Evolutionary conservation across 2,888 invertebrate genomes (phyloP), one percentile per base, ranked within the genome.

Genomic region (Auanema sp.): DNA sequence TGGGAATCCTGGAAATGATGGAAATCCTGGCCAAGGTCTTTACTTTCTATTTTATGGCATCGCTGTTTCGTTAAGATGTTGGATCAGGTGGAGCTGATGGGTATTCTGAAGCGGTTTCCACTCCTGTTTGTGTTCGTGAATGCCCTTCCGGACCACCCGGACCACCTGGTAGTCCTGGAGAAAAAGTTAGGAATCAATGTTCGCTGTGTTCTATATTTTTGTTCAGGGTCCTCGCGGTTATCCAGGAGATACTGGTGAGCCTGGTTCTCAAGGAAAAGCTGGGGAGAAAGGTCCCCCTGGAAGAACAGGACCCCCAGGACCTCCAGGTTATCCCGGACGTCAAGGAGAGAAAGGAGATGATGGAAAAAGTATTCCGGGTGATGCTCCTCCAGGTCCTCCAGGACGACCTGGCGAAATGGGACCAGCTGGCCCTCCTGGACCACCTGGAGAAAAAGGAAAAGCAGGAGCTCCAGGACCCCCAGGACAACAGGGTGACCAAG

Each of bases 401-500:
- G 80, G 80, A 53, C 68, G 78, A 14, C 73, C 72, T 41, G 80
- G 80, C 68, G 79, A 80, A 56, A 77, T 77, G 76, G 76, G 76
- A 65, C 69, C 72, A 41, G 60, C 71, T 12, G 76, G 76, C 60
- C 75, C 73, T n/a, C 69, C 78, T 8, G 80, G 80, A 60, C 70
- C 73, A 49, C 79, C 78, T 2, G 79, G 79, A 69, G 61, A 67
- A 47, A 63, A 74, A 59, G 78, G 76, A 68, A 74, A 73, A 51
- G 66, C 69, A 44, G 80, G 80, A 65, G 72, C 65, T 23, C 65
- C 66, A 6, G 80, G 80, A 64, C 74, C 77, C 33, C 69, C 65
- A 33, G 80, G 80, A 61, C 69, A 77, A n/a, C 74, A 73, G 33
- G 80, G 80, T 68, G 79, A 79, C 64, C 77, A 77, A 62, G 80